Evolutionary conservation across 2,888 invertebrate species (phyloP).

Genomic region (Acleris laterana): DNA sequence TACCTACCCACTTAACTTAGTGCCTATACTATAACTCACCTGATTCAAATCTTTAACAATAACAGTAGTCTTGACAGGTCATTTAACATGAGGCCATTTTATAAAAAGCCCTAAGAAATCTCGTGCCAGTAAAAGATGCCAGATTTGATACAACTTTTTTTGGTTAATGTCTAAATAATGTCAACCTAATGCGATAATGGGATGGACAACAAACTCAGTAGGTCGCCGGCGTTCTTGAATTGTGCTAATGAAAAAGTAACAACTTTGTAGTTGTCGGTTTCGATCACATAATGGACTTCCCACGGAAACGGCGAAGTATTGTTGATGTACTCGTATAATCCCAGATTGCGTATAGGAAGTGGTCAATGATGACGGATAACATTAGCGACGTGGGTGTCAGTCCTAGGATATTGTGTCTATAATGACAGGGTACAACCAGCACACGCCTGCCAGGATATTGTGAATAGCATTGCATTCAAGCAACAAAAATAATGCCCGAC

Average conservation of each 20-base stretch:
- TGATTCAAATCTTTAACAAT: too few relatives aligned
- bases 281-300: slow-evolving; percentile 58
- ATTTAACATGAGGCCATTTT: not conserved
- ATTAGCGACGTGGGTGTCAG: slow-evolving; percentile 44
- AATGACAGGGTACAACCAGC: slow-evolving; percentile 56
- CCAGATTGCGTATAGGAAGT: slow-evolving; percentile 63
- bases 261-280: slow-evolving; percentile 37
- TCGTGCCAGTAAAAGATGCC: slow-evolving; percentile 7
- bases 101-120: slow-evolving; percentile 4
- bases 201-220: slow-evolving; percentile 19
- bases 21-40: too few relatives aligned
- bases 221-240: slow-evolving; percentile 30
- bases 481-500: slow-evolving; percentile 25
- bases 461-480: slow-evolving; percentile 36
- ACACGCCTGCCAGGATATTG: slow-evolving; percentile 33
- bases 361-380: slow-evolving; percentile 60
- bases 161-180: slow-evolving; percentile 33
- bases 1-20: too few relatives aligned
- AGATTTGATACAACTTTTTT: slow-evolving; percentile 9
- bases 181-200: slow-evolving; percentile 26
- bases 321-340: slow-evolving; percentile 49
- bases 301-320: slow-evolving; percentile 65
- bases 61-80: too few relatives aligned
- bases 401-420: slow-evolving; percentile 59
- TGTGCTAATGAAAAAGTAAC: slow-evolving; percentile 37